Base-by-base conservation (phyloP, 2,113 vertebrate genomes). In the Pleuronectes platessa region DNA sequence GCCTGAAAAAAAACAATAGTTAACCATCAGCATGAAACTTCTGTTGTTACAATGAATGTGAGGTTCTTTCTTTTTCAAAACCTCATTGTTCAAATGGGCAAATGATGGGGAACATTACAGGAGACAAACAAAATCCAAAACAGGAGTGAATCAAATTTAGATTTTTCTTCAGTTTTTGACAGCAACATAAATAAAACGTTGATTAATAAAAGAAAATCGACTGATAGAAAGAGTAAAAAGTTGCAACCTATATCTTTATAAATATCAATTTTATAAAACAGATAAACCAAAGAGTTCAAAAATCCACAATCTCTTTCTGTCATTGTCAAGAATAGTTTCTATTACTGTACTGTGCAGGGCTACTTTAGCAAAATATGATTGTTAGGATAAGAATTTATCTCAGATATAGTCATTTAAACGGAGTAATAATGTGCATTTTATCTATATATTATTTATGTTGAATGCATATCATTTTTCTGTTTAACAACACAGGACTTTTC, bases 1-100 rank as follows among this genome's bases (percentile, higher is more conserved):
- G 67, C 18, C 55, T 24, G 26, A 74, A 64, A 74, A 54, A 74
- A 67, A 71, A 54, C 59, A 40, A 23, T 21, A 2, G 55, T 81
- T 79, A 60, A 91, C 73, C 74, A 84, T 82, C 71, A 75, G 59
- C 71, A 78, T 79, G 70, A 49, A 51, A 61, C 68, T 61, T 40
- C 71, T 83, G 61, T 71, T 47, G 60, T 76, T 74, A 71, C 87
- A 74, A 55, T 70, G 70, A 85, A 68, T 87, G 89, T 81, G 90
- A 89, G 86, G 82, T 83, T 89, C 13, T 77, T 82, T 70, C 74
- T 37, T 74, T 73, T 79, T 86, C 62, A 84, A 83, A 63, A 83
- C 86, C 84, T 84, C 78, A 88, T 80, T 68, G 74, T 88, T 90
- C 78, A 79, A 74, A 83, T 35, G 64, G 66, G 67, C 62, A 59